phyloP scores from a whole-genome alignment of 2,113 vertebrate genomes.

The Dunckerocampus dactyliophorus region DNA sequence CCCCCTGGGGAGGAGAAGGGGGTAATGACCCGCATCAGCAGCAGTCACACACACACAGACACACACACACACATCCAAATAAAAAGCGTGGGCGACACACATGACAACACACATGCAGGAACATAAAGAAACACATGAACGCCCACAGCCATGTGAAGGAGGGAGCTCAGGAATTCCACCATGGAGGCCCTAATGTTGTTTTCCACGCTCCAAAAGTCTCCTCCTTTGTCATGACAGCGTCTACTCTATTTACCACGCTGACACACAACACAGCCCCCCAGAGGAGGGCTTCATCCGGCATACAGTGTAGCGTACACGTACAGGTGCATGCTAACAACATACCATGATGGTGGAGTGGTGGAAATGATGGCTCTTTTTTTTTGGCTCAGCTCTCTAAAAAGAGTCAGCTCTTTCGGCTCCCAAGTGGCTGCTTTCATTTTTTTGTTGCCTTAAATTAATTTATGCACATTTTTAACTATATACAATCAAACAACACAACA shows the following conservation, averaged over 20 bases:
- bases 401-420: no score
- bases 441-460: no score
- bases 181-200: conserved; percentile 28
- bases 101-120: conserved; percentile 43
- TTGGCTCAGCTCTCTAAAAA: no score
- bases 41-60: conserved; percentile 37
- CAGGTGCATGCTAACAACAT: no score
- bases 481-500: no score
- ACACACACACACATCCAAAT: conserved; percentile 50
- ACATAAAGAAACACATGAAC: conserved; percentile 62
- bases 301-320: no score
- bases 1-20: conserved; percentile 57
- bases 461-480: no score
- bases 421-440: no score
- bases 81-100: conserved; percentile 52
- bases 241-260: no score
- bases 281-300: neutral
- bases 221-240: conserved; percentile 10
- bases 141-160: conserved; percentile 62
- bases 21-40: conserved; percentile 79
- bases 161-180: conserved; percentile 60
- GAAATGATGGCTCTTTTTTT: no score
- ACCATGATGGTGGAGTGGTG: no score
- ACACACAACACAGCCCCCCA: no score
- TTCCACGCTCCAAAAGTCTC: conserved; percentile 16